Evolutionary conservation across 2,797 vertebrate species (phyloP).

Genomic region (Cygnus olor): DNA sequence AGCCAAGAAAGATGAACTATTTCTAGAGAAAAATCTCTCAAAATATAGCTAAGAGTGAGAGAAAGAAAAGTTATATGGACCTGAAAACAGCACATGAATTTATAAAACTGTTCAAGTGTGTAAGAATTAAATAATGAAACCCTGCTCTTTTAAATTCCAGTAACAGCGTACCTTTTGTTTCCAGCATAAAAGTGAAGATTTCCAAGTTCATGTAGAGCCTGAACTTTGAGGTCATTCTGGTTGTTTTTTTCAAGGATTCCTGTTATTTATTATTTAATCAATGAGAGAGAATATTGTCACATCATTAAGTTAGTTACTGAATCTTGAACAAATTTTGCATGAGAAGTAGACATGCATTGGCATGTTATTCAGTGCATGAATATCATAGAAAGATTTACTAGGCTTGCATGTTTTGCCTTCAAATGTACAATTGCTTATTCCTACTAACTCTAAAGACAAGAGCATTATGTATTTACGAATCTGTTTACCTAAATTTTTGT

Average conservation of each 20-base stretch:
- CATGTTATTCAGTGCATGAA: neutral
- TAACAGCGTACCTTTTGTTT: slow-evolving; percentile 82
- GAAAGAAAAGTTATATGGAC: neutral
- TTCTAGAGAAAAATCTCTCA: neutral
- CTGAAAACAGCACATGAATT: neutral
- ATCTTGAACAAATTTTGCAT: neutral
- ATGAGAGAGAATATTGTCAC: neutral
- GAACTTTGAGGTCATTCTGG: slow-evolving; percentile 84
- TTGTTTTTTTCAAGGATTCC: slow-evolving; percentile 85
- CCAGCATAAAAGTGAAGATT: slow-evolving; percentile 87
- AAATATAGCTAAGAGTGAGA: neutral
- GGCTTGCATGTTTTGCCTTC: neutral
- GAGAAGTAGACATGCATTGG: neutral
- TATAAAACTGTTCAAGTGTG: neutral
- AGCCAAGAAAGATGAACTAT: neutral
- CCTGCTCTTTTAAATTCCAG: neutral
- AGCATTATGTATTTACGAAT: neutral
- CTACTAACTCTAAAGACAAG: neutral
- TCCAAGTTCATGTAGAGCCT: slow-evolving; percentile 91
- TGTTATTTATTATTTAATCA: slow-evolving; percentile 71
- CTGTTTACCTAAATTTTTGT: neutral
- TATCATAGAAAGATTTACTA: neutral
- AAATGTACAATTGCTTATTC: neutral
- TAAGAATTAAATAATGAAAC: neutral
- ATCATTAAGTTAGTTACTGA: neutral